Conservation (phyloP, 2,888 invertebrate species). For the Tipula helvola region DNA sequence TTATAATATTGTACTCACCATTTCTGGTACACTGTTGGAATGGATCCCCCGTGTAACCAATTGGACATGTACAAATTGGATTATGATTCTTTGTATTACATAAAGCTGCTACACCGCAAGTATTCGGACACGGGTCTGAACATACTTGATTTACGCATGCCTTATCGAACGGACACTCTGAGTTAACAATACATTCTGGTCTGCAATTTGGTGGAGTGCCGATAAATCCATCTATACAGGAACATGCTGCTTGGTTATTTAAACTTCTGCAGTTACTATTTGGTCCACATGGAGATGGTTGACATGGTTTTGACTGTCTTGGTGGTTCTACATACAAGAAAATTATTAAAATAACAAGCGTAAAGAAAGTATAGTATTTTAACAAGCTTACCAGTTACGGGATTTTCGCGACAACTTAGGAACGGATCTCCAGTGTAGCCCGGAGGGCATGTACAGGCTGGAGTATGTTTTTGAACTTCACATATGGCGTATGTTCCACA, state of each 20-base stretch:
- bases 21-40: slow-evolving; percentile 60
- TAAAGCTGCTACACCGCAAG: slow-evolving; percentile 74
- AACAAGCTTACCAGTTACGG: slow-evolving; percentile 25
- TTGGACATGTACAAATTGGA: slow-evolving; percentile 75
- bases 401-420: slow-evolving; percentile 54
- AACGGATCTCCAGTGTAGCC: slow-evolving; percentile 75
- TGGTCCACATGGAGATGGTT: slow-evolving; percentile 76
- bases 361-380: background rate
- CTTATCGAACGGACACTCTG: slow-evolving; percentile 67
- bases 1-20: slow-evolving; percentile 41
- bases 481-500: slow-evolving; percentile 74
- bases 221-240: slow-evolving; percentile 64
- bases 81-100: slow-evolving; percentile 76
- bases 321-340: slow-evolving; percentile 32
- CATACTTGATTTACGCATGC: slow-evolving; percentile 80
- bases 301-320: slow-evolving; percentile 54
- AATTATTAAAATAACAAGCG: background rate
- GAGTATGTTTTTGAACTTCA: slow-evolving; percentile 63
- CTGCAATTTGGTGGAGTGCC: slow-evolving; percentile 70
- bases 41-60: slow-evolving; percentile 77
- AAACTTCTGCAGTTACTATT: slow-evolving; percentile 74
- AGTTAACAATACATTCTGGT: slow-evolving; percentile 77
- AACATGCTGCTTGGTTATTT: slow-evolving; percentile 71
- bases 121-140: slow-evolving; percentile 75
- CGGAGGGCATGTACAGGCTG: slow-evolving; percentile 59